A percentile compares a stretch with the other conserved stretches of the same genome.
These are phyloP conservation scores for Lepidurus apus DNA, from an alignment of 1,140 invertebrate species.

Conservation along the genomic window DNA sequence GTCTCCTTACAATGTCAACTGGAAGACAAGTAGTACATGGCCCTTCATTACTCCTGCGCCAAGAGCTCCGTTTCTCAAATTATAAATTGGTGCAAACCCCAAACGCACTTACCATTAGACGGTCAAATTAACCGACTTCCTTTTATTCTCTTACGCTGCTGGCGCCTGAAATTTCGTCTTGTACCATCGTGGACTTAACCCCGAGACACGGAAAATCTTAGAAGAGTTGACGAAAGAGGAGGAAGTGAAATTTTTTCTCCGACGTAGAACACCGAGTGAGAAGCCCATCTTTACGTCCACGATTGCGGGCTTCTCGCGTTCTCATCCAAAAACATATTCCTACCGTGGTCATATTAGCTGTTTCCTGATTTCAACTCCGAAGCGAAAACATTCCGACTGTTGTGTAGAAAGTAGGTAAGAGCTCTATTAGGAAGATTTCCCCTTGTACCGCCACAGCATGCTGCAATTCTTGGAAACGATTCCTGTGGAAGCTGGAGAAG, in stretches of 20 bases:
- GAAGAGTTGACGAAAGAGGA: neutral
- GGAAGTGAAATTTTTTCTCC: neutral
- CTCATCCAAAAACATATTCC: neutral
- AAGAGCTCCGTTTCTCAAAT: too few relatives aligned
- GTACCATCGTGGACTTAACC: conserved; percentile 29
- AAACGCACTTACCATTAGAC: neutral
- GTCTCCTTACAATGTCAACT: neutral
- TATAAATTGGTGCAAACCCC: too few relatives aligned
- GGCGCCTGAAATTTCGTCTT: conserved; percentile 24
- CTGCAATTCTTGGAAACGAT: conserved; percentile 12
- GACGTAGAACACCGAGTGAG: conserved; percentile 24
- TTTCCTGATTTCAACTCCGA: conserved; percentile 21
- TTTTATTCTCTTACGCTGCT: conserved; percentile 23
- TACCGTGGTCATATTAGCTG: neutral
- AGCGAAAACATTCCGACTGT: conserved; percentile 20
- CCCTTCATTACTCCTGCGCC: too few relatives aligned
- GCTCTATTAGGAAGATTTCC: neutral
- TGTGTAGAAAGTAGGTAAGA: neutral
- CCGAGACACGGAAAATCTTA: conserved; percentile 8
- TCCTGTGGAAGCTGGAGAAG: neutral
- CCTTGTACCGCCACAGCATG: neutral
- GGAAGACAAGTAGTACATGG: conserved; percentile 22
- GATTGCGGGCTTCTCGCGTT: conserved; percentile 3
- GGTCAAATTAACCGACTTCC: conserved; percentile 28
- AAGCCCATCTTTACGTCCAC: neutral